phyloP scores from a whole-genome alignment of 2,797 vertebrate species.

The Momotus momota region DNA sequence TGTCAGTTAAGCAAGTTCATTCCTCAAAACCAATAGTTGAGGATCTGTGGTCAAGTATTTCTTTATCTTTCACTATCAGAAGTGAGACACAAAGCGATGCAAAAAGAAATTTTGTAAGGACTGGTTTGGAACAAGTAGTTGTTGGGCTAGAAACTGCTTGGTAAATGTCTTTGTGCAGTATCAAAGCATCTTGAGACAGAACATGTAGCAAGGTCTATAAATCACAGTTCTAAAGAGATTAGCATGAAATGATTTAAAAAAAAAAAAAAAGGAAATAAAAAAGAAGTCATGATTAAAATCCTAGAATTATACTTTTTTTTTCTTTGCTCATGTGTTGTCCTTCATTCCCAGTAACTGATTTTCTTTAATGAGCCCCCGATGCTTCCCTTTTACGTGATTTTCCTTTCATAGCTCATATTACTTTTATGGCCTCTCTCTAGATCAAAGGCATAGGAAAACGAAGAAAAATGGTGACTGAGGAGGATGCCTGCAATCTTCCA shows the following conservation, averaged over 20 bases:
- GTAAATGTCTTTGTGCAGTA: background rate
- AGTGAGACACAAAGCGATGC: background rate
- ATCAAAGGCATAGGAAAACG: slow-evolving; percentile 18
- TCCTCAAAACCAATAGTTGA: background rate
- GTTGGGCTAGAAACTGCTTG: background rate
- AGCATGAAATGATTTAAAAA: background rate
- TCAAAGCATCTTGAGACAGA: background rate
- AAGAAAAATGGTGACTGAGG: background rate
- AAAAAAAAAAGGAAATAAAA: background rate
- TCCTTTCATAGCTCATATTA: slow-evolving; percentile 11
- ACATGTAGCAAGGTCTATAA: background rate
- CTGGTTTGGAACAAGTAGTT: background rate
- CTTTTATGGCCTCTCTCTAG: slow-evolving; percentile 8
- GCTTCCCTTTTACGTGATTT: background rate
- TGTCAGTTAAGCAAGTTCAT: background rate
- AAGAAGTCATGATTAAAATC: background rate
- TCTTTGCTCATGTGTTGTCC: background rate
- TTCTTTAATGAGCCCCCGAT: slow-evolving; percentile 5
- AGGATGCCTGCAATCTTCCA: slow-evolving; percentile 18
- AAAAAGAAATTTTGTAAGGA: background rate
- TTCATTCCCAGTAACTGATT: background rate
- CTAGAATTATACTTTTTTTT: background rate
- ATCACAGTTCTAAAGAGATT: background rate
- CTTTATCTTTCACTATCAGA: background rate
- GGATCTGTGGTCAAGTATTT: background rate